Conservation (phyloP, 2,113 vertebrate genomes). For the Oplegnathus fasciatus region DNA sequence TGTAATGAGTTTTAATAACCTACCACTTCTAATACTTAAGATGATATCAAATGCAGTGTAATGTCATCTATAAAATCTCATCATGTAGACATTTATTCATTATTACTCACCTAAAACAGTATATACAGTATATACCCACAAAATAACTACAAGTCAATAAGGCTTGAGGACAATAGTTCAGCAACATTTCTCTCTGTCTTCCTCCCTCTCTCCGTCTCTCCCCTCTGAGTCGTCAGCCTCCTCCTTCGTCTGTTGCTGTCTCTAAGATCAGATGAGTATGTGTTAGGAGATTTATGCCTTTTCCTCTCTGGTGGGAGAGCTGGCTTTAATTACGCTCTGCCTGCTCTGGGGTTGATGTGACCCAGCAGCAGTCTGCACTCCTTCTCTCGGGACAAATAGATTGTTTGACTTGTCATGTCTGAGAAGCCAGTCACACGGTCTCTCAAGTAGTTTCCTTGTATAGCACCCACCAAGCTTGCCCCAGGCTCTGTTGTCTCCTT, state of each 20-base stretch:
- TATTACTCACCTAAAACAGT: not conserved
- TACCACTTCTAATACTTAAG: not conserved
- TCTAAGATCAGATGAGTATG: slow-evolving; percentile 63
- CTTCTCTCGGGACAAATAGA: slow-evolving; percentile 74
- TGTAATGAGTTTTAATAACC: slow-evolving; percentile 84
- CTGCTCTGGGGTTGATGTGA: slow-evolving; percentile 82
- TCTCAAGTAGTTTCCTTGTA: slow-evolving; percentile 53
- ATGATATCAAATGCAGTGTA: not conserved
- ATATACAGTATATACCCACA: too few relatives aligned
- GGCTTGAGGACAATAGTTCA: slow-evolving; percentile 8
- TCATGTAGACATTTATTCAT: not conserved
- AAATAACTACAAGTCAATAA: slow-evolving; percentile 10
- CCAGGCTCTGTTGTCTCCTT: slow-evolving; percentile 32
- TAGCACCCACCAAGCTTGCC: slow-evolving; percentile 28
- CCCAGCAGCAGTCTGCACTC: slow-evolving; percentile 71
- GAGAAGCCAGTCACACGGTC: slow-evolving; percentile 53
- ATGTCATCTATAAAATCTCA: not conserved
- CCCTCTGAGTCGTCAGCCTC: slow-evolving; percentile 28
- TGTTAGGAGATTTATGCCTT: slow-evolving; percentile 76
- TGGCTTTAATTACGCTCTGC: slow-evolving; percentile 76
- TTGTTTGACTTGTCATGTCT: slow-evolving; percentile 74
- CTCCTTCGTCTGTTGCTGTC: slow-evolving; percentile 18
- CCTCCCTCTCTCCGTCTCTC: slow-evolving; percentile 21
- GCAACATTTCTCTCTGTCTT: slow-evolving; percentile 26
- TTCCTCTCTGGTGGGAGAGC: slow-evolving; percentile 67